A percentile compares a stretch with the other conserved stretches of the same genome.
These are phyloP conservation scores for Smittia sp. DNA, from an alignment of 2,888 invertebrate genomes.

Conservation along the genomic window DNA sequence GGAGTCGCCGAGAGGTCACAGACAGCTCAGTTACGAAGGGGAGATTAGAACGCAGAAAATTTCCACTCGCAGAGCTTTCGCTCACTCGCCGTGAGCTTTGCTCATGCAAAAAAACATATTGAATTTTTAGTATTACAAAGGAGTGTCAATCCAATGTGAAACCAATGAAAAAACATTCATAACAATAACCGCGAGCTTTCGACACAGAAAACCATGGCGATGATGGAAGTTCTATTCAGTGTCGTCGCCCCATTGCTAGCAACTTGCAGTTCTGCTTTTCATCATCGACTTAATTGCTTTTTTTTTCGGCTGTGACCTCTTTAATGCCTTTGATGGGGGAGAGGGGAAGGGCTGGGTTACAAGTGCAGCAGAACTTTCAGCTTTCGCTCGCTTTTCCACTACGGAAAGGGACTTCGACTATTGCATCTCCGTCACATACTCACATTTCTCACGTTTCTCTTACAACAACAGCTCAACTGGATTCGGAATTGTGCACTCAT, in stretches of 20 bases:
- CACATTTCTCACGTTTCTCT: slow-evolving; percentile 9
- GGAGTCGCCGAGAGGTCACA: background rate
- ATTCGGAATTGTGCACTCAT: slow-evolving; percentile 5
- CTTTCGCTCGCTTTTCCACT: background rate
- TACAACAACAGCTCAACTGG: background rate
- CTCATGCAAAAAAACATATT: slow-evolving; percentile 29
- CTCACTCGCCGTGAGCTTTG: background rate
- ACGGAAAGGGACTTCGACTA: background rate
- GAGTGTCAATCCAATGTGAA: slow-evolving; percentile 21
- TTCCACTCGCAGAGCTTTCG: too few species aligned
- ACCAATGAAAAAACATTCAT: too few species aligned
- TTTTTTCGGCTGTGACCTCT: background rate
- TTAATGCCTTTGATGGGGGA: too few species aligned
- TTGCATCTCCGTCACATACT: background rate
- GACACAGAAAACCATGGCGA: too few species aligned
- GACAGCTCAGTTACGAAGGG: background rate
- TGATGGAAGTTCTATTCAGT: too few species aligned
- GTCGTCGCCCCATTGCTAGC: too few species aligned
- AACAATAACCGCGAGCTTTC: too few species aligned
- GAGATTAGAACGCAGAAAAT: too few species aligned
- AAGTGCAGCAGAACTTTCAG: background rate
- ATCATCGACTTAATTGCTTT: background rate
- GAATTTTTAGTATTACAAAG: slow-evolving; percentile 34
- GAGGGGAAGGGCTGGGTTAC: background rate
- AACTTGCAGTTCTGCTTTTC: too few species aligned